A percentile compares a stretch with the other conserved stretches of the same genome.
Evolutionary conservation across 1,140 invertebrate genomes (phyloP).

Genomic region (Drosophila truncata): DNA sequence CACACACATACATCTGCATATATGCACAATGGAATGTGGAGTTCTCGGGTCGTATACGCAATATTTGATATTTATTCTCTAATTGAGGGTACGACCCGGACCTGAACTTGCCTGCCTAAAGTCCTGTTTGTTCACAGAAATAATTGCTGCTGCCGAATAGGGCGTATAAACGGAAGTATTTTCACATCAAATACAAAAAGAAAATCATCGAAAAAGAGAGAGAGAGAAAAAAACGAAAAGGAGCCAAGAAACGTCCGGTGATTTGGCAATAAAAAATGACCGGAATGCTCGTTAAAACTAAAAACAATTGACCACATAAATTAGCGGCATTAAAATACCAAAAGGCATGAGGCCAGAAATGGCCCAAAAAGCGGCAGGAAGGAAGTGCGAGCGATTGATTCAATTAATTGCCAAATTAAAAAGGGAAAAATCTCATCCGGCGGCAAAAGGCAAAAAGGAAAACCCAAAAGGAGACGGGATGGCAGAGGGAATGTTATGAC

Average conservation of each 20-base stretch:
- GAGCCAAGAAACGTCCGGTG: slow-evolving; percentile 8
- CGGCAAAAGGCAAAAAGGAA: slow-evolving; percentile 18
- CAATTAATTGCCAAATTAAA: slow-evolving; percentile 81
- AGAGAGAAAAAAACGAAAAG: slow-evolving; percentile 15
- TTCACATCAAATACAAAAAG: slow-evolving; percentile 2
- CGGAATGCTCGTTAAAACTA: slow-evolving; percentile 74
- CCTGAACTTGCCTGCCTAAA: slow-evolving; percentile 29
- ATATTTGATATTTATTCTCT: slow-evolving; percentile 59
- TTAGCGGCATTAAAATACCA: slow-evolving; percentile 71
- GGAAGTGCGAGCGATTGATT: slow-evolving; percentile 78
- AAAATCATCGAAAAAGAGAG: slow-evolving; percentile 8
- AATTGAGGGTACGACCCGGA: slow-evolving; percentile 55
- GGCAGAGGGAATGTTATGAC: slow-evolving; percentile 60
- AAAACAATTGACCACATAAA: slow-evolving; percentile 81
- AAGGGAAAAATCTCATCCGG: slow-evolving; percentile 47
- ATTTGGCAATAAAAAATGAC: slow-evolving; percentile 64
- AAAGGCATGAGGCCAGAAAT: slow-evolving; percentile 17
- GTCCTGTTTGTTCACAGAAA: slow-evolving; percentile 38
- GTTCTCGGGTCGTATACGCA: slow-evolving; percentile 56
- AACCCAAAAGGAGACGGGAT: slow-evolving; percentile 17
- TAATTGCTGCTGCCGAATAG: slow-evolving; percentile 38
- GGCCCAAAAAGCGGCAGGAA: slow-evolving; percentile 26
- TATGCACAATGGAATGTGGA: slow-evolving; percentile 22
- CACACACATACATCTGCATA: slow-evolving; percentile 2
- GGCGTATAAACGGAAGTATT: slow-evolving; percentile 19